Evolutionary conservation across 92 coral and sea anemone genomes (phyloP), one percentile per base, ranked within the genome.

Genomic region (Metridium senile): DNA sequence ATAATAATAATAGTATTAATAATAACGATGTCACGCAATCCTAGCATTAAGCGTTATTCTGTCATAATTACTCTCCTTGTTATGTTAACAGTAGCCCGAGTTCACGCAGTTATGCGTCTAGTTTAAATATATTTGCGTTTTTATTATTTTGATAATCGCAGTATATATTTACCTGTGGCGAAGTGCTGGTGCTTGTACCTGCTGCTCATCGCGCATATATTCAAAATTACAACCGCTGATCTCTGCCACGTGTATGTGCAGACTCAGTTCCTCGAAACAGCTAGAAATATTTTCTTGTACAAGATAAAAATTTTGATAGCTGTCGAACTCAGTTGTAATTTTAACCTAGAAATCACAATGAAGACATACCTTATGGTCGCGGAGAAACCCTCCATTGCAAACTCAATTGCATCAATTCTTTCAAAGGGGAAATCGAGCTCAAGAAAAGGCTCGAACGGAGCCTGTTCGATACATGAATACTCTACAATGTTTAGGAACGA

Each of bases 321-420:
- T 16, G 33, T 75, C 61, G 33, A 26, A 54, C n/a, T 57, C 74
- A 47, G 43, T 77, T 79, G 66, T 79, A 32, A 61, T 21, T 54
- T 9, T 54, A 54, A 54, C 25, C 25, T 3, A 10, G 23, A 39
- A 78, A 46, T 43, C 68, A 65, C 71, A 53, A 96, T 96, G 99
- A 96, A 88, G 87, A 96, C 99, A 17, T 97, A 92, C 26, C 69
- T 96, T 31, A 96, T 96, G 99, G 99, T 96, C n/a, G 99, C 99
- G 29, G 99, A 96, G 85, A 96, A 96, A 89, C 99, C 99, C 57
- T 96, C 99, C 13, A 88, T 96, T 72, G 99, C 99, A 35, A 93
- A 87, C 4, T 96, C 99, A 2, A 96, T 96, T 61, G 97, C 99
- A 49, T 90, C 81, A 68, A 85, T 89, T 57, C 90, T 96, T 33